Evolutionary conservation across 2,888 invertebrate genomes (phyloP), one percentile per base, ranked within the genome.

Genomic region (Mactromeris polynyma): DNA sequence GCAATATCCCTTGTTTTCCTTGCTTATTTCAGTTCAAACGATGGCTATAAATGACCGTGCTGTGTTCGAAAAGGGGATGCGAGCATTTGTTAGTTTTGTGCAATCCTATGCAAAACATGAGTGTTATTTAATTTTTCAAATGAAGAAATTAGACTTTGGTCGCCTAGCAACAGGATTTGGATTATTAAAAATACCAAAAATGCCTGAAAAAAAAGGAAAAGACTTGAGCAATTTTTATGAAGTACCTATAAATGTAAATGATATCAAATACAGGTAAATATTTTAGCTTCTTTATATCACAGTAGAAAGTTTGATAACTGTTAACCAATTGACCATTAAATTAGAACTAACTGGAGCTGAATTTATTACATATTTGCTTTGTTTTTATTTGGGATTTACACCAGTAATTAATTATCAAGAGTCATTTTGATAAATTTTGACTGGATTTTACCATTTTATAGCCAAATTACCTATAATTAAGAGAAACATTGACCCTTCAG

Each of bases 81-180:
- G 98, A 85, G 99, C 99, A 0, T 99, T 99, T 97, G 99, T 99
- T 0, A 99, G 99, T 0, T 99, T 98, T 96, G 97, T 99, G 89
- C 98, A 98, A 93, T 98, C 99, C 0, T 99, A 99, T 97, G 98
- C 98, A 19, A 99, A 99, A 96, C 99, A 99, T 97, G 99, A 99
- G 96, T 99, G 99, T 96, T 98, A 98, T 95, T 97, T 99, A 69
- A 98, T 99, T 82, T 97, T 99, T 91, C 97, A 98, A 94, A 97
- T 99, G 26, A 99, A 99, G 97, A 98, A 99, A 96, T 97, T 99
- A 36, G 98, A 99, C 93, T 97, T 99, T 91, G 98, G 98, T 7
- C 97, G 98, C 93, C 97, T 99, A 93, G 99, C 98, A 0, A 98
- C 98, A 86, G 98, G 98, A 82, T 99, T 98, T 96, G 99, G 99